phyloP scores from a whole-genome alignment of 2,888 invertebrate species.

The Drosophila dives region DNA sequence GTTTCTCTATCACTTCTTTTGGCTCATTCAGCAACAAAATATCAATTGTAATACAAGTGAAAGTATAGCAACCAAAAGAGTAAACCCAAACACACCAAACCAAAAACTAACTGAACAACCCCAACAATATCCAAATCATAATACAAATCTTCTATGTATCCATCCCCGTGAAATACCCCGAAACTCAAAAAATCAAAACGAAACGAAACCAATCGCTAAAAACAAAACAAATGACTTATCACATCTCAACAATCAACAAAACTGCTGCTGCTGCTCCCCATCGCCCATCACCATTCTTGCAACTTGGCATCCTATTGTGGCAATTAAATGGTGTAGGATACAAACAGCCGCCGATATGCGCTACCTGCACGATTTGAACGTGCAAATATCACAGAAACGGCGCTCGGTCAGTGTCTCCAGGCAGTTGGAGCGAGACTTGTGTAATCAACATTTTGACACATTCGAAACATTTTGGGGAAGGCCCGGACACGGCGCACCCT shows the following conservation, averaged over 20 bases:
- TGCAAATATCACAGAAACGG: constrained; percentile 86
- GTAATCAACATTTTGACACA: constrained; percentile 90
- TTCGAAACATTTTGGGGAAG: constrained; percentile 93
- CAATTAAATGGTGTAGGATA: constrained; percentile 52
- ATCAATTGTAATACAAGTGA: constrained; percentile 82
- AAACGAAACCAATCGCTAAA: constrained; percentile 12
- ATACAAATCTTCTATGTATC: constrained; percentile 74
- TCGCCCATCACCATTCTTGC: constrained; percentile 22
- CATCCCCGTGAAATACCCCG: constrained; percentile 60
- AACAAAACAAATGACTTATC: constrained; percentile 28
- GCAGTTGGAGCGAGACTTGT: constrained; percentile 87
- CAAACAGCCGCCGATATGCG: constrained; percentile 82
- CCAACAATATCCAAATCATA: constrained; percentile 61
- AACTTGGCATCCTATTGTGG: constrained; percentile 25
- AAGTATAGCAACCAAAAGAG: constrained; percentile 77
- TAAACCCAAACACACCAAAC: constrained; percentile 68
- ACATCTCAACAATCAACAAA: constrained; percentile 23
- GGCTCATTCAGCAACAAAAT: constrained; percentile 77
- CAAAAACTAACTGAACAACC: constrained; percentile 52
- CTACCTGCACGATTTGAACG: constrained; percentile 86
- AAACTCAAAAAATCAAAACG: constrained; percentile 25
- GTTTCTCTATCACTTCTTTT: constrained; percentile 67
- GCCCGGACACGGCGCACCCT: constrained; percentile 87
- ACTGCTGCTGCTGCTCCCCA: not conserved
- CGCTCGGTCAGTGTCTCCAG: constrained; percentile 81